These are phyloP conservation scores for Noctua janthe DNA, from an alignment of 2,888 invertebrate species.

Conservation along the genomic window DNA sequence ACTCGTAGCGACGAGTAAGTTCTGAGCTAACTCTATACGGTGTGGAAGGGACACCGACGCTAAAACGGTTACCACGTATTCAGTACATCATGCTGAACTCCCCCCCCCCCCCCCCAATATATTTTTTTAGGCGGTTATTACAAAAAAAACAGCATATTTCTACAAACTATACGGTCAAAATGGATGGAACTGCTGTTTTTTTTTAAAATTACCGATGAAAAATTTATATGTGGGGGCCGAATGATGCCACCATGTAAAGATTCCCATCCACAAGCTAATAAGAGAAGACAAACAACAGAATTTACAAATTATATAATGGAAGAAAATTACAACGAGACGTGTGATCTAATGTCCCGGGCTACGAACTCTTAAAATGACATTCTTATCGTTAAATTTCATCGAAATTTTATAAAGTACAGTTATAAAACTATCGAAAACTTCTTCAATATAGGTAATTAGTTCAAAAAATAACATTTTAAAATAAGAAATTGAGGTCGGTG, in stretches of 20 bases:
- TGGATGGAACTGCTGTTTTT: no score
- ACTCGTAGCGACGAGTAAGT: background rate
- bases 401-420: constrained; percentile 1
- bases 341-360: background rate
- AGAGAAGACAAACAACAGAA: background rate
- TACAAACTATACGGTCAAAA: no score
- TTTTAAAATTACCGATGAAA: no score
- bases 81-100: no score
- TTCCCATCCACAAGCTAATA: background rate
- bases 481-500: constrained; percentile 46
- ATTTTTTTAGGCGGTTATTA: no score
- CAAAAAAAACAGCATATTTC: no score
- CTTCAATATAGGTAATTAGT: background rate
- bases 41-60: no score
- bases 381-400: constrained; percentile 5
- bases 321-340: background rate
- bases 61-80: no score
- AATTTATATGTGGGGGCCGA: no score
- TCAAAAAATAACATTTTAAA: constrained; percentile 22
- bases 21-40: background rate
- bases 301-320: background rate
- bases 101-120: no score
- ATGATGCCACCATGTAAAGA: background rate
- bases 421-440: constrained; percentile 24
- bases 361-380: background rate